phyloP scores from a whole-genome alignment of 2,888 invertebrate species.

The Parnassius apollo region DNA sequence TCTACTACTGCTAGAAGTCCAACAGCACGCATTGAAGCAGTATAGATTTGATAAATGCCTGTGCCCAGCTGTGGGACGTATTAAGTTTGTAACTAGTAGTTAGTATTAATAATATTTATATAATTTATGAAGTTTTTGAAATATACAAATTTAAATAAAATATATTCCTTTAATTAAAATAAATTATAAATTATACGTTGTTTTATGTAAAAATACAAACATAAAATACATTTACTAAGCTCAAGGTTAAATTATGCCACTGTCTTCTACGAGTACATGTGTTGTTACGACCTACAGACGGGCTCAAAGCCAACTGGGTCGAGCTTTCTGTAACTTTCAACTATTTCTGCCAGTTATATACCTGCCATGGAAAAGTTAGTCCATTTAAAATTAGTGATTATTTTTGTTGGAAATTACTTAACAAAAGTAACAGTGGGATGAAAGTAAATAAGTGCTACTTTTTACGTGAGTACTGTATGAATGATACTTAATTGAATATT shows the following conservation, averaged over 20 bases:
- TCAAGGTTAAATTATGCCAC: slow-evolving; percentile 57
- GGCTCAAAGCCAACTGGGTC: slow-evolving; percentile 77
- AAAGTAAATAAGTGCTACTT: slow-evolving; percentile 1
- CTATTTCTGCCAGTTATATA: slow-evolving; percentile 53
- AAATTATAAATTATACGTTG: not conserved
- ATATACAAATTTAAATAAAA: no score
- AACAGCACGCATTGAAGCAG: no score
- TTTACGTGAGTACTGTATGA: not conserved
- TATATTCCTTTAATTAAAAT: not conserved
- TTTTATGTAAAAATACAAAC: not conserved
- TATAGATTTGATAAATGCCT: no score
- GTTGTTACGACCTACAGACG: slow-evolving; percentile 54
- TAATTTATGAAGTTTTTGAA: no score
- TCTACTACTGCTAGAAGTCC: no score
- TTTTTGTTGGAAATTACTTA: slow-evolving; percentile 5
- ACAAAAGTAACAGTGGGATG: slow-evolving; percentile 14
- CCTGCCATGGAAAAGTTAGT: slow-evolving; percentile 37
- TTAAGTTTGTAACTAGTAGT: no score
- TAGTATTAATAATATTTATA: no score
- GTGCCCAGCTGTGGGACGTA: no score
- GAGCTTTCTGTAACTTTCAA: slow-evolving; percentile 72
- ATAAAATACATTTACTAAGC: slow-evolving; percentile 26
- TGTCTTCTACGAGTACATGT: slow-evolving; percentile 41
- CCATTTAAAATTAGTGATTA: slow-evolving; percentile 24
- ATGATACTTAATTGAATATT: not conserved